Percentiles rank a stretch among this genome's conserved stretches.
These are phyloP conservation scores for Bambusicola thoracicus DNA, from an alignment of 2,113 vertebrate species.

Conservation along the genomic window DNA sequence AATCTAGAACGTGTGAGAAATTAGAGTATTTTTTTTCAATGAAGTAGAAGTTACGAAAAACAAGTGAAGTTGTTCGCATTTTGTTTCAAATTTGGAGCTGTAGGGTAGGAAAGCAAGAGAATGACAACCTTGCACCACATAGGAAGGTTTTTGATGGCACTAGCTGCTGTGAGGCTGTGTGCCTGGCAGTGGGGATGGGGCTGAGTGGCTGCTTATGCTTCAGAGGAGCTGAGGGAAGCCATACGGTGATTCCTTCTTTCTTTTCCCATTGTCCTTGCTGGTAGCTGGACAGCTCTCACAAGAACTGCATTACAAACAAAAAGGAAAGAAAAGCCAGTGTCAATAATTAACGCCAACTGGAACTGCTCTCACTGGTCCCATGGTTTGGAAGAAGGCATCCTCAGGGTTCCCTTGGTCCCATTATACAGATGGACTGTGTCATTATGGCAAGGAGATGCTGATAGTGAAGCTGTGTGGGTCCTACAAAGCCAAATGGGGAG, in stretches of 20 bases:
- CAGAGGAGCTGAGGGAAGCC: background rate
- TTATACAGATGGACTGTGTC: background rate
- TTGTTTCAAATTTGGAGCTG: background rate
- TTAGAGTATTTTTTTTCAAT: background rate
- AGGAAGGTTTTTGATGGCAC: background rate
- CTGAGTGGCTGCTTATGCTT: background rate
- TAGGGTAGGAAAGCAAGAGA: background rate
- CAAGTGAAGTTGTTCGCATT: background rate
- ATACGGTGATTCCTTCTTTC: background rate
- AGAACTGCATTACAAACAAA: background rate
- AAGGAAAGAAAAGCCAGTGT: background rate
- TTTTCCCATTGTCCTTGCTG: background rate
- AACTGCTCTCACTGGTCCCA: fast-evolving
- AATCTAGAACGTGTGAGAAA: too few species aligned
- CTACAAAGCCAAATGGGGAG: fast-evolving
- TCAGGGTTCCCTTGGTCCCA: background rate
- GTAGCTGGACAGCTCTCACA: background rate
- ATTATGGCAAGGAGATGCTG: background rate
- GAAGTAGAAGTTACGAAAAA: background rate
- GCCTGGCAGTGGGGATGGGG: background rate
- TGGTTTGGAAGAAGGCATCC: background rate
- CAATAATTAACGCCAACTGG: background rate
- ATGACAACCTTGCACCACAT: fast-evolving
- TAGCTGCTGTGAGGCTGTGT: fast-evolving
- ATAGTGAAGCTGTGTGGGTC: fast-evolving